These are phyloP conservation scores for Agrotis ipsilon DNA, from an alignment of 2,888 invertebrate species.

Conservation along the genomic window DNA sequence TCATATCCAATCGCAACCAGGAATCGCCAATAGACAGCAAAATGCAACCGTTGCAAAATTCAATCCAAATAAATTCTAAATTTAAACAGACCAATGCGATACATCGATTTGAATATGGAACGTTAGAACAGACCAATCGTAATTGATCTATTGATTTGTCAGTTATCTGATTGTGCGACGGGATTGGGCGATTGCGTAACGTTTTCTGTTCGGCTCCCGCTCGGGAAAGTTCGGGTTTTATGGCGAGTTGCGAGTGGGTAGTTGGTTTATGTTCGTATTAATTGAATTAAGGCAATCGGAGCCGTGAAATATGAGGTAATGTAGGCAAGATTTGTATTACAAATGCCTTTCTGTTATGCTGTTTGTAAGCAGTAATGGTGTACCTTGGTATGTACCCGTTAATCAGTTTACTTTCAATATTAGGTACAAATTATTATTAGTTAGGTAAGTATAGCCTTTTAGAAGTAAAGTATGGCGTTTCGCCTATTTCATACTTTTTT, in stretches of 20 bases:
- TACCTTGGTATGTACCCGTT: background rate
- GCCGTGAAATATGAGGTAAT: slow-evolving; percentile 50
- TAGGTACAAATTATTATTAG: too few relatives aligned
- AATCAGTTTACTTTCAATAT: slow-evolving; percentile 21
- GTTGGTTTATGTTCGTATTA: slow-evolving; percentile 53
- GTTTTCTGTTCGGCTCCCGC: slow-evolving; percentile 56
- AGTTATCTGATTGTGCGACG: slow-evolving; percentile 71
- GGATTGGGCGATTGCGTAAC: slow-evolving; percentile 65
- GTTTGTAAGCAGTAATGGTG: slow-evolving; percentile 32
- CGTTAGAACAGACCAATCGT: slow-evolving; percentile 66
- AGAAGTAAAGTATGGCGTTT: too few relatives aligned
- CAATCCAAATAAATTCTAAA: slow-evolving; percentile 69
- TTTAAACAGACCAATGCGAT: slow-evolving; percentile 72
- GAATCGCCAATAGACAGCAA: slow-evolving; percentile 62
- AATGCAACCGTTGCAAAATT: slow-evolving; percentile 69
- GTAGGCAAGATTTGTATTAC: slow-evolving; percentile 37
- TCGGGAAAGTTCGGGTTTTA: slow-evolving; percentile 63
- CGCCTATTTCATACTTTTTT: too few relatives aligned
- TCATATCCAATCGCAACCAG: slow-evolving; percentile 53
- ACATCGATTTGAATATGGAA: slow-evolving; percentile 75
- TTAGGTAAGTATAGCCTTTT: background rate
- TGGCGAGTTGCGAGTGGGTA: slow-evolving; percentile 50
- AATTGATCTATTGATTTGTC: slow-evolving; percentile 86
- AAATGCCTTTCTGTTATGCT: slow-evolving; percentile 19
- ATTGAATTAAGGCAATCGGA: slow-evolving; percentile 44